Evolutionary conservation across 2,888 invertebrate genomes (phyloP).

Genomic region (Cistogaster globosa): DNA sequence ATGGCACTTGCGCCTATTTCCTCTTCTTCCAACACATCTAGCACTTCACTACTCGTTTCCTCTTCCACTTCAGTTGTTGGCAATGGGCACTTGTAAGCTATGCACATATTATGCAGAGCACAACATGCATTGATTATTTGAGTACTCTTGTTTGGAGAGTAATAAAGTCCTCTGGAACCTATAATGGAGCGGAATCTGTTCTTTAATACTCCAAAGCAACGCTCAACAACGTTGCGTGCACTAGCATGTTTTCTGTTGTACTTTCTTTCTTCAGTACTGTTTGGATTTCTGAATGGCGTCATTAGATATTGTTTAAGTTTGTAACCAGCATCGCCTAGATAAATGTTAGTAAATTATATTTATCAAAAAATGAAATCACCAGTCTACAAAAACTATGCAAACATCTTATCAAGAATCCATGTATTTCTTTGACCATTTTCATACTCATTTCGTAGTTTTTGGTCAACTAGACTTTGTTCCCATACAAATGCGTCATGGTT

Average conservation of each 20-base stretch:
- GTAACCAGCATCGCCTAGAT: too few species aligned
- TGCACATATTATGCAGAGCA: slow-evolving; percentile 28
- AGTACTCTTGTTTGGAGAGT: slow-evolving; percentile 1
- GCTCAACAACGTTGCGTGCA: too few species aligned
- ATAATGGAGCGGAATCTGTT: slow-evolving; percentile 18
- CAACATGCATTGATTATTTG: slow-evolving; percentile 15
- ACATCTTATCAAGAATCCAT: too few species aligned
- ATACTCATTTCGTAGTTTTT: too few species aligned
- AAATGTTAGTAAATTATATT: too few species aligned
- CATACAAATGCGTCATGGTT: too few species aligned
- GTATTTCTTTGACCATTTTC: too few species aligned
- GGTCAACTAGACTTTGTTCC: too few species aligned
- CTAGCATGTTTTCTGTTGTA: slow-evolving; percentile 25
- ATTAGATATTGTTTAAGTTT: slow-evolving; percentile 21
- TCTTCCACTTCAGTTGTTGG: slow-evolving; percentile 31
- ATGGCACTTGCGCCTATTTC: slow-evolving; percentile 17
- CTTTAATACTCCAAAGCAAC: too few species aligned
- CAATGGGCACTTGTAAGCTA: slow-evolving; percentile 1
- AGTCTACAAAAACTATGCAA: too few species aligned
- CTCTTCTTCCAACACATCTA: slow-evolving; percentile 3
- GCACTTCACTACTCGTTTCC: slow-evolving; percentile 9
- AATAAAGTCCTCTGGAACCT: slow-evolving; percentile 22
- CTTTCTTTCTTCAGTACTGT: neutral
- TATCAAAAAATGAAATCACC: too few species aligned
- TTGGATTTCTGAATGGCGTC: slow-evolving; percentile 25